Conservation (phyloP, 2,113 vertebrate species). For the Hemicordylus capensis region DNA sequence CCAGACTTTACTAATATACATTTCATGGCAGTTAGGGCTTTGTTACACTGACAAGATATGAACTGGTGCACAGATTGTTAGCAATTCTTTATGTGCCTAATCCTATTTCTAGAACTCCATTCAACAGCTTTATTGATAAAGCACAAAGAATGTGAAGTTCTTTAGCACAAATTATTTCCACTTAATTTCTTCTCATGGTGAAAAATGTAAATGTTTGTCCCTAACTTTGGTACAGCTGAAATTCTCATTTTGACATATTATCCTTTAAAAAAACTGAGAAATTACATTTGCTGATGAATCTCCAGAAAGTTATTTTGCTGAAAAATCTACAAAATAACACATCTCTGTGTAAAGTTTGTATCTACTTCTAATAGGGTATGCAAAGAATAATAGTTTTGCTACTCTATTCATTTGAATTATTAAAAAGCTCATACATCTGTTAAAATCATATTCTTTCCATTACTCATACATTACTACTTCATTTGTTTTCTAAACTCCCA, state of each 20-base stretch:
- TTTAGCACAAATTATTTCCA: neutral
- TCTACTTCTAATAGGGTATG: neutral
- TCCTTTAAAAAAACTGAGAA: neutral
- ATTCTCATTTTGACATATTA: neutral
- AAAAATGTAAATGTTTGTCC: neutral
- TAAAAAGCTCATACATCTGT: too few relatives aligned
- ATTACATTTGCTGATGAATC: neutral
- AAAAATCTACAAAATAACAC: neutral
- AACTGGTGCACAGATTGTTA: neutral
- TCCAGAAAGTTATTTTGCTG: neutral
- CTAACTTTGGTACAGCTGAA: neutral
- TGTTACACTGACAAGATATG: too few relatives aligned
- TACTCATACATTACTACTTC: too few relatives aligned
- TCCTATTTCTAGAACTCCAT: neutral
- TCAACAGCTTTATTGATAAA: neutral
- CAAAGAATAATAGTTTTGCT: too few relatives aligned
- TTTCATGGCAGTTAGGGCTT: too few relatives aligned
- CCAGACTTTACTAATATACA: too few relatives aligned
- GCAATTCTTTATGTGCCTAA: neutral
- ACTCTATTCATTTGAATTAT: too few relatives aligned
- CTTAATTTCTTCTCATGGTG: fast-evolving
- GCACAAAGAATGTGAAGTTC: neutral
- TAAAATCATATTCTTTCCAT: too few relatives aligned
- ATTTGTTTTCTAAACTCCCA: neutral
- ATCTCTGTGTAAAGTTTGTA: neutral